Percentiles rank a stretch among this genome's conserved stretches.
Evolutionary conservation across 2,888 invertebrate genomes (phyloP).

Genomic region (Saturnia pavonia): DNA sequence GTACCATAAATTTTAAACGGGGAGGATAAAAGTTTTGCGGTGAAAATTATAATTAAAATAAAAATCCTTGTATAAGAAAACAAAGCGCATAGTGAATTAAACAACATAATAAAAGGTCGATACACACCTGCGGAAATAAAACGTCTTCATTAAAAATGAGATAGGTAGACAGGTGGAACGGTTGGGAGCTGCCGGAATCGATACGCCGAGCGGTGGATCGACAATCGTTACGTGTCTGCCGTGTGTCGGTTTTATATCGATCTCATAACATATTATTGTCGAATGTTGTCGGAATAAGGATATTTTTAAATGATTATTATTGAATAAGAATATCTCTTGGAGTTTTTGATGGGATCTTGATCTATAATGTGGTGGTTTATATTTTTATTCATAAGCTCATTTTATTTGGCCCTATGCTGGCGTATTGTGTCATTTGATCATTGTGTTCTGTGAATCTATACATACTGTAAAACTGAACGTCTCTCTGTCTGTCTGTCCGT

Average conservation of each 20-base stretch:
- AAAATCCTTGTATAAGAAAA: conserved; percentile 60
- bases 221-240: conserved; percentile 14
- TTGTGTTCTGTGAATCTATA: no score
- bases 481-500: no score
- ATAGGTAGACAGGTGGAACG: conserved; percentile 69
- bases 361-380: no score
- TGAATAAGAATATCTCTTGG: not conserved
- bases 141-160: conserved; percentile 77
- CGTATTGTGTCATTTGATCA: no score
- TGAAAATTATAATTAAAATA: conserved; percentile 52
- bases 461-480: no score
- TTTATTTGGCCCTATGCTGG: no score
- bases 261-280: conserved; percentile 28
- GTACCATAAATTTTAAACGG: conserved; percentile 66
- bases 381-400: no score
- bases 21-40: conserved; percentile 69
- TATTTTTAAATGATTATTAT: not conserved
- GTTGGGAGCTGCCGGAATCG: conserved; percentile 39
- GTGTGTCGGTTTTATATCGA: conserved; percentile 37
- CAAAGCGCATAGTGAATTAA: conserved; percentile 79
- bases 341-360: no score
- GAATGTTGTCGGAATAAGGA: not conserved
- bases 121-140: conserved; percentile 74
- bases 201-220: conserved; percentile 11
- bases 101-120: conserved; percentile 70